A percentile compares a stretch with the other conserved stretches of the same genome.
Conservation (phyloP, 2,888 invertebrate species). For the Parnassius glacialis region DNA sequence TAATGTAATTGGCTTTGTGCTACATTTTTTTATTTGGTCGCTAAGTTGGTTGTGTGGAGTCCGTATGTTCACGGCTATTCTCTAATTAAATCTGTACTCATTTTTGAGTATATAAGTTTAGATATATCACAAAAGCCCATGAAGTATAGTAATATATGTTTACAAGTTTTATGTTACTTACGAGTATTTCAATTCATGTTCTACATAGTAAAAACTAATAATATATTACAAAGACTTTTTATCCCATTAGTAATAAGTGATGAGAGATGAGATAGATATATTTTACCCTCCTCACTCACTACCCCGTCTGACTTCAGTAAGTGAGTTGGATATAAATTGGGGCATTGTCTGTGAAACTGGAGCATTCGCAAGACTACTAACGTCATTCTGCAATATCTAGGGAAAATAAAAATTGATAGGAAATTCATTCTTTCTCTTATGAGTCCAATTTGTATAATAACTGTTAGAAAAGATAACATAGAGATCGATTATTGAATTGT, state of each 20-base stretch:
- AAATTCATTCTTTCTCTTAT: conserved; percentile 40
- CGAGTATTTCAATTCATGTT: too few species aligned
- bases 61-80: too few species aligned
- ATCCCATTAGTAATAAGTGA: conserved; percentile 27
- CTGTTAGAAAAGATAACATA: conserved; percentile 44
- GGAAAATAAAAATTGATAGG: conserved; percentile 44
- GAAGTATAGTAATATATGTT: too few species aligned
- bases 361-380: conserved; percentile 67
- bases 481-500: conserved; percentile 60
- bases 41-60: not conserved
- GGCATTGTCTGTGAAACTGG: conserved; percentile 80
- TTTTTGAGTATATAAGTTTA: too few species aligned
- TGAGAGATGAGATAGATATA: conserved; percentile 34
- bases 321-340: conserved; percentile 81
- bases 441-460: conserved; percentile 34
- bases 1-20: conserved; percentile 81
- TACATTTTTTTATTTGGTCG: conserved; percentile 55
- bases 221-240: conserved; percentile 12
- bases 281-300: conserved; percentile 46
- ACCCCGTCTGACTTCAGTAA: conserved; percentile 68
- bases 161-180: too few species aligned
- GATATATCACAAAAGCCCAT: too few species aligned
- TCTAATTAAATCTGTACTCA: too few species aligned
- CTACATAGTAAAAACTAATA: conserved; percentile 19
- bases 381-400: conserved; percentile 62